A percentile compares a stretch with the other conserved stretches of the same genome.
phyloP scores from a whole-genome alignment of 2,113 vertebrate species.

The Nothocercus julius region DNA sequence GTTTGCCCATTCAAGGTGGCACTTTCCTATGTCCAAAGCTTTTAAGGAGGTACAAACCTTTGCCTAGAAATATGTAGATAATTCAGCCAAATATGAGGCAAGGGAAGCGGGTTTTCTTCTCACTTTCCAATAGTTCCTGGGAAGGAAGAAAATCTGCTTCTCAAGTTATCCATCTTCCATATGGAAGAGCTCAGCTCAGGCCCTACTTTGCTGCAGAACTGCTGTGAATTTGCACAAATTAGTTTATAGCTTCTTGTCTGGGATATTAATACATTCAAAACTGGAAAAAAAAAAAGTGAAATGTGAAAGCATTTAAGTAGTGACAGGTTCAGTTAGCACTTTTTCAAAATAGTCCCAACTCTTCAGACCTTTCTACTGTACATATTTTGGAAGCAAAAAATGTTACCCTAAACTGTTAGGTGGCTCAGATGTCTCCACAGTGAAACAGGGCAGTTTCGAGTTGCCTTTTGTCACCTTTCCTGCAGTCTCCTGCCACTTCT shows the following conservation, averaged over 20 bases:
- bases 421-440: background rate
- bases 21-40: background rate
- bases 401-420: too few species aligned
- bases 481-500: background rate
- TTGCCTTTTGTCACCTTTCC: background rate
- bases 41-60: background rate
- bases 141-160: background rate
- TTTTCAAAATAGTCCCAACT: background rate
- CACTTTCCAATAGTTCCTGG: background rate
- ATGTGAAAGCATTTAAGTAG: background rate
- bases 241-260: background rate
- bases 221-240: background rate
- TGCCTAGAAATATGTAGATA: background rate
- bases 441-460: background rate
- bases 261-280: too few species aligned
- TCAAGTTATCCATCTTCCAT: background rate
- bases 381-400: background rate
- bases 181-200: background rate
- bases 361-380: background rate
- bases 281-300: background rate
- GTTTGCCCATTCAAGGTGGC: background rate
- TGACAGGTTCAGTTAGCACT: background rate
- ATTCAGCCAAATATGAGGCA: too few species aligned
- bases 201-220: background rate
- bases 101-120: background rate